Base-by-base conservation (phyloP, 1,140 invertebrate species). In the Leguminivora glycinivorella region DNA sequence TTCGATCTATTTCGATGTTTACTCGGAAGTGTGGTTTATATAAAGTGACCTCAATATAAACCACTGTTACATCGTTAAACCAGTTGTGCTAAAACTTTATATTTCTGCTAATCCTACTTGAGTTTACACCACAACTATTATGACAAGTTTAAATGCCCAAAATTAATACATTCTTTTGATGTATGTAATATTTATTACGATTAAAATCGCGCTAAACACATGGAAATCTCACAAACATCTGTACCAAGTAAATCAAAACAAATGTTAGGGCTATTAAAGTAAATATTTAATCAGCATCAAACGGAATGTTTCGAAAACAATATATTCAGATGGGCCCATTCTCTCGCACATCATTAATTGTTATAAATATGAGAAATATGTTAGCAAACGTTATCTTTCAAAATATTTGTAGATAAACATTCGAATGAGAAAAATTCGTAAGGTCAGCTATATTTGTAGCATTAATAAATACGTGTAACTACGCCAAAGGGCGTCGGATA, bases 31-130 rank as follows among this genome's bases (percentile, higher is more conserved):
- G 17, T 63, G 17, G 58, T 63, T 63, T 63, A 63, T 63, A 34
- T 63, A 63, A 63, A 63, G 24, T 29, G 58, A 63, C 58, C 58
- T 63, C 26, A 63, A 63, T 63, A 63, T 63, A 63, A 63, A 63
- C 58, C 34, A n/a, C n/a, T 25, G 5, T 17, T 26, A 60, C 25
- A 12, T 63, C 58, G 26, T 63, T 29, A 63, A 34, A 29, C 47
- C n/a, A 22, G 47, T 22, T 52, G 7, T 29, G 58, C 58, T 29
- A 26, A 19, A 31, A 63, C 25, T 34, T 10, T 10, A 17, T 29
- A 63, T 29, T 63, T 63, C 25, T 58, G 56, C 22, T 26, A 63
- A 29, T 31, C 26, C 26, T 63, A 17, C 58, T 63, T 63, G 26
- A 31, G 24, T 25, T 17, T 17, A 29, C 58, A 12, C 34, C 58